phyloP scores from a whole-genome alignment of 37 sponge, comb jelly and placozoan species.

The Lycopodina hypogea region DNA sequence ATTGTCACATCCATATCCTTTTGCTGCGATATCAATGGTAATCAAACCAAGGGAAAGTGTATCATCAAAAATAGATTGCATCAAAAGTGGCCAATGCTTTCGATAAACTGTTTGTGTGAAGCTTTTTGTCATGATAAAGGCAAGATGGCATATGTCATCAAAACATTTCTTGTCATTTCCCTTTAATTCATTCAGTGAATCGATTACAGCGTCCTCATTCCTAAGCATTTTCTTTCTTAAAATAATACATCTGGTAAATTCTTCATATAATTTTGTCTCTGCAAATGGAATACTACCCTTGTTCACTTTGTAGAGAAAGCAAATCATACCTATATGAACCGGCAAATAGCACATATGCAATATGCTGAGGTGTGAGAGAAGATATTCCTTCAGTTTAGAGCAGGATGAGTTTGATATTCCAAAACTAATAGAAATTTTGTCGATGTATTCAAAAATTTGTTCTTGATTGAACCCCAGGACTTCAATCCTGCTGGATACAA shows the following conservation, averaged over 20 bases:
- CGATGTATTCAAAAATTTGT: constrained; percentile 2
- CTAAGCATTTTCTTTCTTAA: not conserved
- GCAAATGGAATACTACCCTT: constrained; percentile 31
- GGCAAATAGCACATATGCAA: constrained; percentile 21
- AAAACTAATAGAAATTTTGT: not conserved
- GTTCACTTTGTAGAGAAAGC: not conserved
- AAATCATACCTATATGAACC: constrained; percentile 4
- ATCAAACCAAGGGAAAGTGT: not conserved
- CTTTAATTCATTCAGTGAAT: not conserved
- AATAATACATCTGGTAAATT: constrained; percentile 22
- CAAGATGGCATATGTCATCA: constrained; percentile 12
- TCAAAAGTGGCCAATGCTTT: not conserved
- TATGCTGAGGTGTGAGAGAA: constrained; percentile 1
- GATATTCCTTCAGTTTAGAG: not conserved
- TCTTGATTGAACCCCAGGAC: constrained; percentile 1
- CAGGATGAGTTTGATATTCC: too few species aligned
- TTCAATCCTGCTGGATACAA: not conserved
- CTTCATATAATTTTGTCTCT: constrained; percentile 40
- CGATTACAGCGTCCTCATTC: not conserved
- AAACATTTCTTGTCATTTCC: constrained; percentile 10
- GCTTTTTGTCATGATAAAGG: constrained; percentile 1
- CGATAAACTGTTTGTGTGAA: not conserved
- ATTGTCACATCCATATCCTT: not conserved
- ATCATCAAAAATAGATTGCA: not conserved
- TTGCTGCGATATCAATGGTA: constrained; percentile 8